phyloP scores from a whole-genome alignment of 2,797 vertebrate genomes.

The Loris lydekkerianus region DNA sequence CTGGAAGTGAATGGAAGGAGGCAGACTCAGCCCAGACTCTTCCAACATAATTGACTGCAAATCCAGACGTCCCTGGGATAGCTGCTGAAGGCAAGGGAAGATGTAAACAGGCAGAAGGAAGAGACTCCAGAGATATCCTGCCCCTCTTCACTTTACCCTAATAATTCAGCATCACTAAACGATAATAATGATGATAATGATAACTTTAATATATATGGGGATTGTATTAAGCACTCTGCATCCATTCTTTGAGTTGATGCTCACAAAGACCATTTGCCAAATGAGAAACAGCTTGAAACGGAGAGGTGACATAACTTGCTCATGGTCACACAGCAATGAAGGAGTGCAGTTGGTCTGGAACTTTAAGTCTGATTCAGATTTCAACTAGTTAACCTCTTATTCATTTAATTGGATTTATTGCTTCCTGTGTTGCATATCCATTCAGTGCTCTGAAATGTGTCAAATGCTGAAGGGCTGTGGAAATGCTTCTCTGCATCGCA shows the following conservation, averaged over 20 bases:
- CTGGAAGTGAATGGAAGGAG: not conserved
- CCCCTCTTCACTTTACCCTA: not conserved
- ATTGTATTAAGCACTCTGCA: not conserved
- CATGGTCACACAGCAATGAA: not conserved
- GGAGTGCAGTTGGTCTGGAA: not conserved
- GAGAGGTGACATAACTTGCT: not conserved
- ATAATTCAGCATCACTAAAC: not conserved
- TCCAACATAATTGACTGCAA: slow-evolving; percentile 63
- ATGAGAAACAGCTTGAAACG: not conserved
- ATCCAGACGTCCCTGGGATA: slow-evolving; percentile 9
- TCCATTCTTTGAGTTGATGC: not conserved
- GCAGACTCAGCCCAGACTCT: slow-evolving; percentile 16
- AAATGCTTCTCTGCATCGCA: not conserved
- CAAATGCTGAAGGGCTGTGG: not conserved
- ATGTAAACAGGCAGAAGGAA: not conserved
- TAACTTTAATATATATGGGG: not conserved
- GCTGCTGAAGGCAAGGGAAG: not conserved
- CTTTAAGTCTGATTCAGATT: not conserved
- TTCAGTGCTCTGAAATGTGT: not conserved
- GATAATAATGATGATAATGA: not conserved
- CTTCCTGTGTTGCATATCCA: not conserved
- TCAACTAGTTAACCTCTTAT: not conserved
- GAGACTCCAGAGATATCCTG: not conserved
- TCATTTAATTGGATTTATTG: not conserved
- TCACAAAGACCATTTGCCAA: not conserved